These are phyloP conservation scores for Metalampra italica DNA, from an alignment of 2,888 invertebrate species.

Conservation along the genomic window DNA sequence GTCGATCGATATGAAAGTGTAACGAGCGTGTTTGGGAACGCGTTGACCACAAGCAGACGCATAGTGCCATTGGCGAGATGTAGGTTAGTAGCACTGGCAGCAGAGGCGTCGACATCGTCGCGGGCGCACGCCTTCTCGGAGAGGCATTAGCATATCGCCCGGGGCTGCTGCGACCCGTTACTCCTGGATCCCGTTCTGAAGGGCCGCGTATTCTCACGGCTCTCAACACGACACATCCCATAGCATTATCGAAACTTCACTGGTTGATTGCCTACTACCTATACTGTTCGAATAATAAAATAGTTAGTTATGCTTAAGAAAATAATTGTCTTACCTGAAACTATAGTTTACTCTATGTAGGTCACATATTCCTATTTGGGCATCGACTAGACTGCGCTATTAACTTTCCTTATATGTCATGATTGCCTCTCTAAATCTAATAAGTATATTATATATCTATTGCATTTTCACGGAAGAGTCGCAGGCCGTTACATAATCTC, in stretches of 20 bases:
- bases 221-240: constrained; percentile 45
- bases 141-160: constrained; percentile 68
- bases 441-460: too few relatives aligned
- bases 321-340: too few relatives aligned
- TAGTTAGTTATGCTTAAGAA: background rate
- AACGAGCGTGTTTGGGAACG: constrained; percentile 67
- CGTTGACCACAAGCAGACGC: constrained; percentile 64
- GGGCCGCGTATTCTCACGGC: constrained; percentile 58
- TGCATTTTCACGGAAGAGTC: background rate
- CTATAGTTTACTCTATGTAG: too few relatives aligned
- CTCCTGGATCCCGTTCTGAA: constrained; percentile 58
- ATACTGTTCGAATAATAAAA: background rate
- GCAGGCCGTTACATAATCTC: background rate
- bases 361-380: too few relatives aligned
- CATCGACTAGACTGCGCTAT: too few relatives aligned
- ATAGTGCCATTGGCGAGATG: constrained; percentile 61
- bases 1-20: constrained; percentile 71
- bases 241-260: constrained; percentile 13
- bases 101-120: constrained; percentile 33
- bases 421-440: too few relatives aligned
- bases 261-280: background rate
- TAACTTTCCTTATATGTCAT: too few relatives aligned
- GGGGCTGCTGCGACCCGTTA: constrained; percentile 66
- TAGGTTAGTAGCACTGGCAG: constrained; percentile 67
- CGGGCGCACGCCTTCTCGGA: constrained; percentile 37